These are phyloP conservation scores for Thamnaconus septentrionalis DNA, from an alignment of 2,113 vertebrate species.

Conservation along the genomic window DNA sequence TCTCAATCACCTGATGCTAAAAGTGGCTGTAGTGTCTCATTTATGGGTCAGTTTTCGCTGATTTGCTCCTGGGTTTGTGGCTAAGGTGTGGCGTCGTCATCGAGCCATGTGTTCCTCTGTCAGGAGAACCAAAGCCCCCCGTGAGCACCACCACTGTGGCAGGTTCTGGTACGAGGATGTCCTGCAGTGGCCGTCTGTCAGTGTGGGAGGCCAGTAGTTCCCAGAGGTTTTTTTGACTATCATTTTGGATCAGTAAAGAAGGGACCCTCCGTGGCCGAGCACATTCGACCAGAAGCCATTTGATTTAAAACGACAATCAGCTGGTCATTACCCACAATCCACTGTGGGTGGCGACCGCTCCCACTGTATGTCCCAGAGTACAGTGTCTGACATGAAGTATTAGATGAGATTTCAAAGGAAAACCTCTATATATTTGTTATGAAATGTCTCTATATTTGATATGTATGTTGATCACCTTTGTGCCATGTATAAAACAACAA, in stretches of 20 bases:
- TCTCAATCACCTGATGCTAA: too few species aligned
- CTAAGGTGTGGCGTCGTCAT: too few species aligned
- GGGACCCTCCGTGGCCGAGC: slow-evolving; percentile 36
- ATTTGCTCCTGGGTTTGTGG: too few species aligned
- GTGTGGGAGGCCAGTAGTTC: slow-evolving; percentile 36
- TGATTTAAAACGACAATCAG: slow-evolving; percentile 83
- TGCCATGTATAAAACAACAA: slow-evolving; percentile 70
- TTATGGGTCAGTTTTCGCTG: too few species aligned
- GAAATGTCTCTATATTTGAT: slow-evolving; percentile 74
- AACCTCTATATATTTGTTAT: slow-evolving; percentile 77
- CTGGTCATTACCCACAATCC: slow-evolving; percentile 36
- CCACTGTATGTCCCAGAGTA: slow-evolving; percentile 66
- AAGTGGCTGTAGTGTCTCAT: too few species aligned
- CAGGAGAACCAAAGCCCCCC: not conserved
- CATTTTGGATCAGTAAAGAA: slow-evolving; percentile 11
- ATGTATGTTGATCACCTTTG: slow-evolving; percentile 76
- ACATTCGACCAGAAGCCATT: slow-evolving; percentile 58
- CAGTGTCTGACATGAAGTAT: slow-evolving; percentile 78
- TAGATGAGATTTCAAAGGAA: slow-evolving; percentile 65
- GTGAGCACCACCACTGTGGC: slow-evolving; percentile 15
- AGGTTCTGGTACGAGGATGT: not conserved
- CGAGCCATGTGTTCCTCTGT: too few species aligned
- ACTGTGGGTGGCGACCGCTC: slow-evolving; percentile 37
- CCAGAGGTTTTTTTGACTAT: not conserved
- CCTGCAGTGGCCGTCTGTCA: slow-evolving; percentile 11